Evolutionary conservation across 1,140 invertebrate genomes (phyloP), one percentile per base, ranked within the genome.

Genomic region (Drosophila rufa): DNA sequence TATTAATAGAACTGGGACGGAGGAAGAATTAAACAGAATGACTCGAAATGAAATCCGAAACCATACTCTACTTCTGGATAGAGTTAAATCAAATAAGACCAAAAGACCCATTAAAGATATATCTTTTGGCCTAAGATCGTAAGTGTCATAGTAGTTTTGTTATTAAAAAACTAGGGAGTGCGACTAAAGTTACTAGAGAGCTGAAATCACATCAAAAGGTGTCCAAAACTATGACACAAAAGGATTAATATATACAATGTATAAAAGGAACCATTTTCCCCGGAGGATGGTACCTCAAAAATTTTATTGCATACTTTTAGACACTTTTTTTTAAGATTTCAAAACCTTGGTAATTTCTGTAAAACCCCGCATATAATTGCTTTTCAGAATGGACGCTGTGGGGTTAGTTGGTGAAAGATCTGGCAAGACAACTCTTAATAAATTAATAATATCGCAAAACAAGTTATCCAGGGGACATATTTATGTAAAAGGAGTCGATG

Each of bases 331-430:
- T 33, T 9, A 33, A 33, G 33, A 33, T 33, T 33, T 11, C 33
- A 33, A 8, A 33, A 33, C 33, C 8, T 8, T 33, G 11, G 7
- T 33, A 9, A 33, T 33, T 33, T 33, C 8, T 33, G 9, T 11
- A 33, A 6, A 30, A 30, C 27, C 0, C 1, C 27, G 7, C 8
- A 11, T 19, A 1, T 4, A 40, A 8, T 38, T 40, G 14, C 11
- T 22, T 60, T 51, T 8, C n/a, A 70, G 67, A 25, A 70, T 65
- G 67, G 67, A 70, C 55, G 50, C 64, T 17, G 11, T 70, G 12
- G 60, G 67, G 4, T 19, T 70, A 17, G 48, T 70, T n/a, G 59
- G 67, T 4, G 60, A 65, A 47, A 38, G 67, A 25, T 65, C 67
- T 46, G 67, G 67, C 22, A 70, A 70, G 48, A 70, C 68, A 9